A percentile compares a stretch with the other conserved stretches of the same genome.
Evolutionary conservation across 2,113 vertebrate species (phyloP).

Genomic region (Tachuris rubrigastra): DNA sequence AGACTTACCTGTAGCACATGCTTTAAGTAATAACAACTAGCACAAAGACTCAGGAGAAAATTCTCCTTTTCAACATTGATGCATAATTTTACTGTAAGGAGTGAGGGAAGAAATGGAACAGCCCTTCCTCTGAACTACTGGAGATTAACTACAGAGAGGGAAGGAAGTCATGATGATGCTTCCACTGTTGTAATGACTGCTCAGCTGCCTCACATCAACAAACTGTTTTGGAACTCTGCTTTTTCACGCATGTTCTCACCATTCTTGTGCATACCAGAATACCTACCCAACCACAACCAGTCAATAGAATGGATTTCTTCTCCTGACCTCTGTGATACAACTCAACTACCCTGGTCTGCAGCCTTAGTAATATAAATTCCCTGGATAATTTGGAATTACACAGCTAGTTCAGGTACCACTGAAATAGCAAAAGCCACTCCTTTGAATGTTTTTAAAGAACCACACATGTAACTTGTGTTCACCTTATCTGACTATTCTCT

Average conservation of each 20-base stretch:
- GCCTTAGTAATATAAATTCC: neutral
- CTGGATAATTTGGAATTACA: neutral
- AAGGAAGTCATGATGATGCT: neutral
- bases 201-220: neutral
- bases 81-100: neutral
- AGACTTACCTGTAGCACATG: neutral
- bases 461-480: fast-evolving
- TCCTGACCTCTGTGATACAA: neutral
- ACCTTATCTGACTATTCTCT: neutral
- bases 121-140: neutral
- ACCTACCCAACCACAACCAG: neutral
- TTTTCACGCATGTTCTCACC: neutral
- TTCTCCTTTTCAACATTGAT: neutral
- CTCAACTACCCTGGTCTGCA: neutral
- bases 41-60: neutral
- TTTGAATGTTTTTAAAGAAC: neutral
- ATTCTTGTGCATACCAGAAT: neutral
- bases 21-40: neutral
- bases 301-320: neutral
- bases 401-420: neutral
- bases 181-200: neutral
- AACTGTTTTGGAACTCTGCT: neutral
- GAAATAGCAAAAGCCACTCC: neutral
- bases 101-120: neutral
- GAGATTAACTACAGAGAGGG: neutral